phyloP scores from a whole-genome alignment of 2,888 invertebrate species.

The Drosophila seclusa region DNA sequence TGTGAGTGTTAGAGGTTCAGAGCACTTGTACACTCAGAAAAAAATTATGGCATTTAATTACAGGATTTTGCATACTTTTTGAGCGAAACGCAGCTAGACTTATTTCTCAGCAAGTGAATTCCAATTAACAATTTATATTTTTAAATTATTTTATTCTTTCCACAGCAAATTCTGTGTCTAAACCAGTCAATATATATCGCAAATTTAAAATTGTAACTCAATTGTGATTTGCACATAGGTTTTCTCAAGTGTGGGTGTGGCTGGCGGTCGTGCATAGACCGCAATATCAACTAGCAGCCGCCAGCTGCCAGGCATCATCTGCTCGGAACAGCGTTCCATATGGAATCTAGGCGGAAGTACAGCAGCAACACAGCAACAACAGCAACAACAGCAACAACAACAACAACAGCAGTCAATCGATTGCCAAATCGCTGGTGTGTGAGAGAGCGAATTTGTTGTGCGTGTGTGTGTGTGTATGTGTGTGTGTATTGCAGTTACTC shows the following conservation, averaged over 20 bases:
- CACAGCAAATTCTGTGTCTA: not conserved
- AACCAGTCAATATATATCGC: not conserved
- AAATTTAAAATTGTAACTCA: not conserved
- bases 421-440: constrained; percentile 40
- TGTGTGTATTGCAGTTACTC: constrained; percentile 63
- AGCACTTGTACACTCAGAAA: not conserved
- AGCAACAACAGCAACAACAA: constrained; percentile 13
- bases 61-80: not conserved
- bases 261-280: not conserved
- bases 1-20: not conserved
- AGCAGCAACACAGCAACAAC: constrained; percentile 23
- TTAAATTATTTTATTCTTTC: not conserved
- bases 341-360: constrained; percentile 43
- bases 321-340: constrained; percentile 21
- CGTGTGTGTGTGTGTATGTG: constrained; percentile 8
- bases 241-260: constrained; percentile 2
- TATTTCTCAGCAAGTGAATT: not conserved
- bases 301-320: constrained; percentile 9
- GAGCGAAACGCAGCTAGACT: not conserved
- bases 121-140: not conserved
- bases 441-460: not conserved
- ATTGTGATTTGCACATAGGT: not conserved
- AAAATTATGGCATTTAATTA: not conserved
- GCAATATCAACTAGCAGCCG: constrained; percentile 4
- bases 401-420: constrained; percentile 44